A percentile compares a stretch with the other conserved stretches of the same genome.
Evolutionary conservation across 2,797 vertebrate species (phyloP).

Genomic region (Scyliorhinus canicula): DNA sequence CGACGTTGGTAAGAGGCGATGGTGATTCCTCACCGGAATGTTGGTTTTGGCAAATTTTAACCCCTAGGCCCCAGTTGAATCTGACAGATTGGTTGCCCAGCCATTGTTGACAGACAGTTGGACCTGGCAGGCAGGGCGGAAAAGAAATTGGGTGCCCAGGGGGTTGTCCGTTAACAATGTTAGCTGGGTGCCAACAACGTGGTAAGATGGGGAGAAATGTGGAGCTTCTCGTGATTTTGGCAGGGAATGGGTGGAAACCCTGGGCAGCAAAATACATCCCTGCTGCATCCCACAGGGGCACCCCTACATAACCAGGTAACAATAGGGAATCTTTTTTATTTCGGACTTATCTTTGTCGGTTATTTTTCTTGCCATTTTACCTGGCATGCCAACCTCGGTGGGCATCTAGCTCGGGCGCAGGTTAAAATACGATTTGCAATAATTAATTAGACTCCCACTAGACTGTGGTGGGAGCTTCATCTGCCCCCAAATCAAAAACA

Average conservation of each 20-base stretch:
- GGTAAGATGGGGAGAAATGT: not conserved
- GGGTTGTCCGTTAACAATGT: not conserved
- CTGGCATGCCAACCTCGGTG: not conserved
- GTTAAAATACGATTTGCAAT: not conserved
- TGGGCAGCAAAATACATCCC: not conserved
- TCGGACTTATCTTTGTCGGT: not conserved
- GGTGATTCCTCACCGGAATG: too few species aligned
- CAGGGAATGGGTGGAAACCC: not conserved
- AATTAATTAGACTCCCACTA: not conserved
- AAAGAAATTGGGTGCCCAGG: not conserved
- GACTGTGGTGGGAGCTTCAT: not conserved
- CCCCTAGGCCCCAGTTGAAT: not conserved
- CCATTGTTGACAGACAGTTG: not conserved
- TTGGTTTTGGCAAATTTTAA: not conserved
- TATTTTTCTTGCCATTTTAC: not conserved
- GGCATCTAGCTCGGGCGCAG: not conserved
- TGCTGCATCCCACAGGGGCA: not conserved
- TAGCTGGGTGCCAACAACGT: not conserved
- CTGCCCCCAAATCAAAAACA: not conserved
- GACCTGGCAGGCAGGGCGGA: too few species aligned
- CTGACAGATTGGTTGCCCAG: not conserved
- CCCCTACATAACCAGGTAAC: not conserved
- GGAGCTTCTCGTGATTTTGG: not conserved
- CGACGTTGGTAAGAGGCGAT: not conserved
- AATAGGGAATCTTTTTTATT: not conserved